Evolutionary conservation across 1,140 invertebrate species (phyloP).

Genomic region (Sogatella furcifera): DNA sequence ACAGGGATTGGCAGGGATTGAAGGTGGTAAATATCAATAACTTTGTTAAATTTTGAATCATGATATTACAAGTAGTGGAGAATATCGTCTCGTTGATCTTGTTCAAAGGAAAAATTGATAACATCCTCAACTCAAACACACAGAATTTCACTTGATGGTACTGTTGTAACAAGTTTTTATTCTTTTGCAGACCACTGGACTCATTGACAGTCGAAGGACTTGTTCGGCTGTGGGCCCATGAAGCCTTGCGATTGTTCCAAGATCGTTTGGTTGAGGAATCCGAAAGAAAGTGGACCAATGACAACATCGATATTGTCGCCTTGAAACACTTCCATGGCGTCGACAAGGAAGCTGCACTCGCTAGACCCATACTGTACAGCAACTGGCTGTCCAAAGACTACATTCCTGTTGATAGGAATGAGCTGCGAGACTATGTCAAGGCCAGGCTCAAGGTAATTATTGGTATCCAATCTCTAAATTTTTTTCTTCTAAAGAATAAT

Average conservation of each 20-base stretch:
- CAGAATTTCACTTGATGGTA: neutral
- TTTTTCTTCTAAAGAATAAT: too few species aligned
- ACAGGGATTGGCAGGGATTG: neutral
- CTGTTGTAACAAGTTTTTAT: neutral
- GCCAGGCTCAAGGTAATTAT: conserved; percentile 74
- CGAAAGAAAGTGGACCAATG: conserved; percentile 96
- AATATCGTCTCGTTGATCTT: too few species aligned
- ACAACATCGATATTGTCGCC: conserved; percentile 91
- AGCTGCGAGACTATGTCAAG: conserved; percentile 91
- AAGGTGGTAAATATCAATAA: neutral
- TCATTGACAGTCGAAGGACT: conserved; percentile 84
- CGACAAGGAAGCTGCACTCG: conserved; percentile 73
- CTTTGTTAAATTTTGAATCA: too few species aligned
- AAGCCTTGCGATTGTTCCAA: conserved; percentile 95
- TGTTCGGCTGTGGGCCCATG: conserved; percentile 96
- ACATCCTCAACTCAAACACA: too few species aligned
- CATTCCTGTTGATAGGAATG: conserved; percentile 88
- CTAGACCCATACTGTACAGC: conserved; percentile 90
- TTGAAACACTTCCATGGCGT: conserved; percentile 92
- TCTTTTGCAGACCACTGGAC: conserved; percentile 65
- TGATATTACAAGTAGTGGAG: too few species aligned
- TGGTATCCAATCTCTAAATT: too few species aligned
- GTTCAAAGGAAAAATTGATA: too few species aligned
- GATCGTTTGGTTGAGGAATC: conserved; percentile 87
- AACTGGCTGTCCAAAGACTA: conserved; percentile 99